phyloP scores from a whole-genome alignment of 1,140 invertebrate species.

The Chionoecetes opilio region DNA sequence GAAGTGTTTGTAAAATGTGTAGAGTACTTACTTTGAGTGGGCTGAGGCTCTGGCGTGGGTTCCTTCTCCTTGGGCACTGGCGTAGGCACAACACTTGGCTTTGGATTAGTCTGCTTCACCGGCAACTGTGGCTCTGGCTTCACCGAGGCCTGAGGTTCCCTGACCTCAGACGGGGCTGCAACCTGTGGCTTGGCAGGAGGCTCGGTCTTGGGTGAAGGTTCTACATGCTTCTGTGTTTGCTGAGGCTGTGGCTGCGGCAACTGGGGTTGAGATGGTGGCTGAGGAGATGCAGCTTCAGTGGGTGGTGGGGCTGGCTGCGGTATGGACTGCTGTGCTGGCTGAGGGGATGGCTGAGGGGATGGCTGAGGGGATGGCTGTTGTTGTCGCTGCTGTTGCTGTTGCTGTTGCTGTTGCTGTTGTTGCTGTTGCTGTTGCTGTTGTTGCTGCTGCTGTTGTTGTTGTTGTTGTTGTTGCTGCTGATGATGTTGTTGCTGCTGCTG shows the following conservation, averaged over 20 bases:
- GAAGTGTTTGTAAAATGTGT: no score
- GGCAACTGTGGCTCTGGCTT: constrained; percentile 64
- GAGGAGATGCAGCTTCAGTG: not conserved
- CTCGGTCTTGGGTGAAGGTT: constrained; percentile 63
- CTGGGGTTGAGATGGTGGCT: constrained; percentile 34
- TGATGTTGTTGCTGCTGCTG: constrained; percentile 31
- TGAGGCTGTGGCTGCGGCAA: constrained; percentile 36
- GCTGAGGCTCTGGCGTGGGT: constrained; percentile 56
- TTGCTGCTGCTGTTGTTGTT: not conserved
- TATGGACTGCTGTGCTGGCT: not conserved
- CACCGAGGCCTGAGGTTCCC: not conserved
- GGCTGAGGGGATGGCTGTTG: not conserved
- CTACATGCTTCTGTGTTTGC: constrained; percentile 47
- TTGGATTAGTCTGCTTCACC: constrained; percentile 56
- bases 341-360: not conserved
- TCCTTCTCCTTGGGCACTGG: constrained; percentile 70
- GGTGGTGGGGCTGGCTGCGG: constrained; percentile 23
- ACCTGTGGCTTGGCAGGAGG: not conserved
- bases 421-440: constrained; percentile 41
- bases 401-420: not conserved
- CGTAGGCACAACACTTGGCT: constrained; percentile 50
- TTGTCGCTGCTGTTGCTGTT: constrained; percentile 21
- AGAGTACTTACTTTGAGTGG: constrained; percentile 65
- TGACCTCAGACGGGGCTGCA: constrained; percentile 35
- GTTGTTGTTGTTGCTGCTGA: not conserved